Base-by-base conservation (phyloP, 2,888 invertebrate species). In the Papilio demoleus region DNA sequence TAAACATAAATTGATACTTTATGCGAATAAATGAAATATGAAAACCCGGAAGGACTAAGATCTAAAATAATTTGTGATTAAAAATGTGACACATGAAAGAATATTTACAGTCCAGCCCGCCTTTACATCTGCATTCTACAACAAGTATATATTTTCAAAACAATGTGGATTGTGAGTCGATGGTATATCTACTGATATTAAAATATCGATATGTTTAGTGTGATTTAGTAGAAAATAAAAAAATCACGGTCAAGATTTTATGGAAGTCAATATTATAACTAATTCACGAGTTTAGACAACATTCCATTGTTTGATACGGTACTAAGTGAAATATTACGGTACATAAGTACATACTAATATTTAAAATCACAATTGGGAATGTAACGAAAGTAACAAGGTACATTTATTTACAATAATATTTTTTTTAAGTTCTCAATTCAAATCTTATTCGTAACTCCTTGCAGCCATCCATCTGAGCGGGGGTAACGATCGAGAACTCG, bases 401-500 rank as follows among this genome's bases (percentile, higher is more conserved):
- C 22, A 22, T n/a, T 2, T 11, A 45, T 45, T 22, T 42, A 12
- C n/a, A 47, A 22, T 19, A 11, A 22, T 11, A 4, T 4, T 12
- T 8, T 47, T 19, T 45, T 11, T 19, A 11, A 11, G 14, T n/a
- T 8, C 14, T 17, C 22, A 36, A 38, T 17, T 64, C 5, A 31
- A 47, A 62, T 19, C n/a, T n/a, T 12, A 45, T 67, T 67, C 60
- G 60, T 63, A 62, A 36, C 59, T 56, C 62, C 19, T 64, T 17
- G 53, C 4, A 31, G 24, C 50, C 40, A 53, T 64, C 53, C 63
- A 73, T 75, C 74, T 72, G 63, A 69, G 40, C 70, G 74, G 76
- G 80, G 79, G 79, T 71, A 73, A 73, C 81, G 81, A 72, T 81
- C 75, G 71, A 73, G 73, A 68, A 71, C 76, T 77, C 77, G 71